Conservation (phyloP, 2,888 invertebrate genomes). For the Oxycera nigricornis region DNA sequence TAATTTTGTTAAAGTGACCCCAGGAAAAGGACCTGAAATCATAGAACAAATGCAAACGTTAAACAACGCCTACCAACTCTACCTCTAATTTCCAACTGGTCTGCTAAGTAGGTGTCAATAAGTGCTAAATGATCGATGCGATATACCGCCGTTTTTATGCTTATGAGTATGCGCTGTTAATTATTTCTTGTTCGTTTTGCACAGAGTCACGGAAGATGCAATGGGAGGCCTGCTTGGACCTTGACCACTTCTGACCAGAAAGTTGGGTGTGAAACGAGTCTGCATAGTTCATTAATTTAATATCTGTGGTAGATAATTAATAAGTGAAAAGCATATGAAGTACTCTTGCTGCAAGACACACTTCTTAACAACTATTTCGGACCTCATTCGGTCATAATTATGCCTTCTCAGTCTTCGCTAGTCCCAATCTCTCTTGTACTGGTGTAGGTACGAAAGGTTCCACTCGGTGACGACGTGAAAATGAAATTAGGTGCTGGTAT, state of each 20-base stretch:
- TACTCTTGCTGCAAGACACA: no score
- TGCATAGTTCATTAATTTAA: no score
- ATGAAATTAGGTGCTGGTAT: conserved; percentile 44
- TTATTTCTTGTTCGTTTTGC: conserved; percentile 47
- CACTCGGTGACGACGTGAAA: conserved; percentile 42
- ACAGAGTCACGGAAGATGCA: background rate
- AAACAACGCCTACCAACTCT: no score
- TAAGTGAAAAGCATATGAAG: no score
- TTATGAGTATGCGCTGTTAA: conserved; percentile 50
- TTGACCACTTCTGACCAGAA: background rate
- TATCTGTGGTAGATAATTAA: no score
- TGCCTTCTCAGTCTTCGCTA: background rate
- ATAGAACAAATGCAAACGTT: no score
- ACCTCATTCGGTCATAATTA: background rate
- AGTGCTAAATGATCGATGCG: conserved; percentile 50
- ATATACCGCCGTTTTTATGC: conserved; percentile 48
- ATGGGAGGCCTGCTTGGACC: no score
- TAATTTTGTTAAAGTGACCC: no score
- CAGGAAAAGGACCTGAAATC: no score
- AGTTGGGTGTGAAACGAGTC: no score
- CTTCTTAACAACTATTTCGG: background rate
- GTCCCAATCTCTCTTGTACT: background rate
- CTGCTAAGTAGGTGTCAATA: conserved; percentile 48
- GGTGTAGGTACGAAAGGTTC: conserved; percentile 45
- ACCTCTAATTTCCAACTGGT: conserved; percentile 3